Percentiles rank a stretch among this genome's conserved stretches.
Evolutionary conservation across 92 coral and sea anemone genomes (phyloP).

Genomic region (Desmophyllum pertusum): DNA sequence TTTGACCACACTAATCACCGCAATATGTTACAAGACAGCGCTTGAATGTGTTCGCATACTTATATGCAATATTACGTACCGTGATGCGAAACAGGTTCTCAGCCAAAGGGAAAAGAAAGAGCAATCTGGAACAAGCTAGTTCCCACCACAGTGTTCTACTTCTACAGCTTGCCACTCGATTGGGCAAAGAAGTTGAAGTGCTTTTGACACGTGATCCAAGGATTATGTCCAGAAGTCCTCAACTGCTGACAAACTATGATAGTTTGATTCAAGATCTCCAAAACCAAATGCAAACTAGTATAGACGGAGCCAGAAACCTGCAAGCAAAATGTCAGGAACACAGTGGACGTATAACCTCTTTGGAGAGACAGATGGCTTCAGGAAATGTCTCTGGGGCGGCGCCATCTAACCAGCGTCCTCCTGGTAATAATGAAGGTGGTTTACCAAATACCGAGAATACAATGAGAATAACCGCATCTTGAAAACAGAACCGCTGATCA

Average conservation of each 20-base stretch:
- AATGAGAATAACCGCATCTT: neutral
- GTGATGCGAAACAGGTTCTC: constrained; percentile 39
- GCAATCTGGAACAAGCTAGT: constrained; percentile 10
- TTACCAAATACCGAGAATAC: neutral
- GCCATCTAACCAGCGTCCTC: neutral
- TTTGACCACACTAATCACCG: too few species aligned
- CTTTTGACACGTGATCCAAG: constrained; percentile 10
- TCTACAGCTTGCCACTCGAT: constrained; percentile 13
- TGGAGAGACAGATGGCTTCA: constrained; percentile 29
- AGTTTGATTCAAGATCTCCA: constrained; percentile 20
- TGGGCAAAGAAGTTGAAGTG: constrained; percentile 24
- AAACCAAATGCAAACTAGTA: neutral
- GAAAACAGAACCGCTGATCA: constrained; percentile 40
- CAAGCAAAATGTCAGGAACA: constrained; percentile 3
- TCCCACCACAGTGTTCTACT: constrained; percentile 25
- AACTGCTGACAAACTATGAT: constrained; percentile 18
- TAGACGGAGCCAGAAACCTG: constrained; percentile 2
- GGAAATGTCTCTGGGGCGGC: neutral
- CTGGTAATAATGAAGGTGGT: constrained; percentile 1
- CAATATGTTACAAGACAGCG: neutral
- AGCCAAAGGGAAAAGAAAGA: constrained; percentile 31
- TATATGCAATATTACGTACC: too few species aligned
- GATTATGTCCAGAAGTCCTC: constrained; percentile 12
- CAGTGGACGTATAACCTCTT: constrained; percentile 18
- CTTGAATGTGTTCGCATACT: too few species aligned